Evolutionary conservation across 2,888 invertebrate genomes (phyloP), one percentile per base, ranked within the genome.

Genomic region (Metallyticus violacea): DNA sequence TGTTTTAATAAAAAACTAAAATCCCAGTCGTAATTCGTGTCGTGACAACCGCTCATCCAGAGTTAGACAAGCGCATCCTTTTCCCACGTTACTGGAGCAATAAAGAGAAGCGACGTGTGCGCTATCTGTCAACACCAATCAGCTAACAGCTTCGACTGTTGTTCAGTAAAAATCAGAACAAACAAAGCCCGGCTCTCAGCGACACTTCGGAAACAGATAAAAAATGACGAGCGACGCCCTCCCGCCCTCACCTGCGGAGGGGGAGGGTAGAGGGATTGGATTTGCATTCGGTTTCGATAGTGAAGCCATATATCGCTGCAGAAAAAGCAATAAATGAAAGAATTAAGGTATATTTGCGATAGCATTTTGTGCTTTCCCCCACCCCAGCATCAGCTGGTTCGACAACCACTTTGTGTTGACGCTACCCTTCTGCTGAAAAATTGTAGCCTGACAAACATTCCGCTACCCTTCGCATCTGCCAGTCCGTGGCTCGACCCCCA

Each of bases 301-400:
- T 77, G 77, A 40, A 77, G 83, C 83, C 83, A 83, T 83, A 83
- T 83, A 83, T 83, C 83, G 83, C 76, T 77, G 83, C 77, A 83
- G 83, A 77, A 83, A 83, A 83, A 83, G 83, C 83, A 83, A 83
- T 83, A 83, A 83, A 83, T 83, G 83, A 83, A 83, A 83, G 83
- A 83, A 83, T 83, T 83, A 83, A 83, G 83, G 83, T 83, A 77
- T 83, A 83, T 83, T 83, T 83, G 83, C 83, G 27, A 77, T 82
- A 40, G 62, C 83, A 26, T 81, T 81, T 81, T 81, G 81, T 81
- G 29, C 29, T 81, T 25, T 29, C 81, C 40, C 40, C 40, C n/a
- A n/a, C 22, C 40, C 40, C 40, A 62, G 40, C 40, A 62, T 62
- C 40, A 62, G 40, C 40, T 62, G 40, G 40, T 62, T 4, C 40